phyloP scores from a whole-genome alignment of 2,113 vertebrate genomes.

The Phrynocephalus versicolor region DNA sequence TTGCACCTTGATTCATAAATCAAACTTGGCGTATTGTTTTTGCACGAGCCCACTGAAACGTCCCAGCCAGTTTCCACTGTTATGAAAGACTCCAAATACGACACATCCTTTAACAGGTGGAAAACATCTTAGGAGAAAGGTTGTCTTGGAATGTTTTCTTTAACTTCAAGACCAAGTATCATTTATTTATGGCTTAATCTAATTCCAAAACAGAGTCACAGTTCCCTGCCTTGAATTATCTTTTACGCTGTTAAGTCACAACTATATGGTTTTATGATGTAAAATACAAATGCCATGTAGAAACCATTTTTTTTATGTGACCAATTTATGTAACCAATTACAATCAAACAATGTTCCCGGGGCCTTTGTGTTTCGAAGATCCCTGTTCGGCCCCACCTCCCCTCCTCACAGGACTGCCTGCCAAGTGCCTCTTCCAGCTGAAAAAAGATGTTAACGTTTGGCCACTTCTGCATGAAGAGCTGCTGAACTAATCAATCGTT shows the following conservation, averaged over 20 bases:
- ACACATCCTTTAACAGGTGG: constrained; percentile 63
- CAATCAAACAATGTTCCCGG: constrained; percentile 34
- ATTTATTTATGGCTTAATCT: constrained; percentile 68
- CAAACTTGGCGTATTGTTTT: constrained; percentile 68
- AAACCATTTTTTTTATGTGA: constrained; percentile 54
- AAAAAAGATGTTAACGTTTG: constrained; percentile 30
- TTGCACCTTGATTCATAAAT: constrained; percentile 68
- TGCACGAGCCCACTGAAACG: constrained; percentile 57
- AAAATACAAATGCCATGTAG: constrained; percentile 55
- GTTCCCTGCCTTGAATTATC: constrained; percentile 45
- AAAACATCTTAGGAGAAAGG: constrained; percentile 65
- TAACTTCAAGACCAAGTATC: constrained; percentile 60
- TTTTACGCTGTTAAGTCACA: constrained; percentile 49
- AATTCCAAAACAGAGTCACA: constrained; percentile 67
- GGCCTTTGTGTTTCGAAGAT: constrained; percentile 45
- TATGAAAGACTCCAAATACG: constrained; percentile 64
- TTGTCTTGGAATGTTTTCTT: constrained; percentile 58
- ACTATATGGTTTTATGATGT: constrained; percentile 60
- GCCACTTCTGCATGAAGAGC: constrained; percentile 29
- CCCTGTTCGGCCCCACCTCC: neutral
- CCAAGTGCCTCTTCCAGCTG: constrained; percentile 33
- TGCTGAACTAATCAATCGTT: constrained; percentile 22
- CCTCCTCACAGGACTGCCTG: constrained; percentile 37
- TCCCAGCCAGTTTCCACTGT: constrained; percentile 64
- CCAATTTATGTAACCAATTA: constrained; percentile 53